Percentiles rank a stretch among this genome's conserved stretches.
phyloP scores from a whole-genome alignment of 2,888 invertebrate genomes.

The Bembecia ichneumoniformis region DNA sequence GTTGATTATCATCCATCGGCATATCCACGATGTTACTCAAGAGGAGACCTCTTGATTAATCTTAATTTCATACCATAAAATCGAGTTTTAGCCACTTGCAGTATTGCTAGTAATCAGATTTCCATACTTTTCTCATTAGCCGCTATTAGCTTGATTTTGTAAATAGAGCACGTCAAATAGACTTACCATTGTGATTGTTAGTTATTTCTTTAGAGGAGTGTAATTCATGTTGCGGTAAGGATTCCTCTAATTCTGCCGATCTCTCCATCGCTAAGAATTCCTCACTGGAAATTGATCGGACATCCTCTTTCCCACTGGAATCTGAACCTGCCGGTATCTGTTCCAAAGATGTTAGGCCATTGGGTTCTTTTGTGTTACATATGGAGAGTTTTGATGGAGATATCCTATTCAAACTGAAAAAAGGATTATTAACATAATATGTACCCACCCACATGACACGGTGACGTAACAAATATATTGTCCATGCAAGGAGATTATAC shows the following conservation, averaged over 20 bases:
- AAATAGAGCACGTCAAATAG: neutral
- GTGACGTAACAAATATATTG: neutral
- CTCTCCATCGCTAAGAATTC: conserved; percentile 66
- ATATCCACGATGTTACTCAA: no score
- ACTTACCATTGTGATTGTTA: conserved; percentile 36
- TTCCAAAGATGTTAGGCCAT: conserved; percentile 38
- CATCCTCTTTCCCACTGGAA: conserved; percentile 49
- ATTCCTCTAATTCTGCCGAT: conserved; percentile 48
- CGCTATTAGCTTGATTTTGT: no score
- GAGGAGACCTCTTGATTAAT: no score
- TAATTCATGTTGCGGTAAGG: conserved; percentile 30
- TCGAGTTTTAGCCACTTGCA: no score
- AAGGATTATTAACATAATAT: no score
- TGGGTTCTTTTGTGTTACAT: conserved; percentile 48
- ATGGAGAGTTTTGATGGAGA: conserved; percentile 62
- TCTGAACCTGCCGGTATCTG: conserved; percentile 48
- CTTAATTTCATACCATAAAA: no score
- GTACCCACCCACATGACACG: neutral
- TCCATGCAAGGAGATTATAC: neutral
- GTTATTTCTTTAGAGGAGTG: conserved; percentile 28
- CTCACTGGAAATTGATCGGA: conserved; percentile 53
- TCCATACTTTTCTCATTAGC: no score
- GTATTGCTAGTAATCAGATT: no score
- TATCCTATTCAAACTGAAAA: conserved; percentile 55
- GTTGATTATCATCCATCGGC: no score